Conservation (phyloP, 2,797 vertebrate genomes). For the Chloroceryle amazona region DNA sequence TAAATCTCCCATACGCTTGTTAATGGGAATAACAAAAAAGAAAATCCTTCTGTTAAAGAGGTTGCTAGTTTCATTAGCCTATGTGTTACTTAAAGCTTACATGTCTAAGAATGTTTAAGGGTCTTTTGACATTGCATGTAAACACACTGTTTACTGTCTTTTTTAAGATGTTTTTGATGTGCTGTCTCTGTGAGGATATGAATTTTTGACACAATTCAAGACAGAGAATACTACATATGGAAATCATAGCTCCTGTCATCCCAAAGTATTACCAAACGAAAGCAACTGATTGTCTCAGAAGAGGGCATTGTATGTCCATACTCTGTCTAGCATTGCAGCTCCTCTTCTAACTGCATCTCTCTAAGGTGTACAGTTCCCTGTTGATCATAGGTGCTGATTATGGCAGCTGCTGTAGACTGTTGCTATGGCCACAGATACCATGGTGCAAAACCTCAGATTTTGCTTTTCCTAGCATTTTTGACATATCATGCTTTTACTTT, state of each 20-base stretch:
- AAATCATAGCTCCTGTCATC: neutral
- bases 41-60: neutral
- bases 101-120: neutral
- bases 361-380: neutral
- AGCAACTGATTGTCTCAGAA: neutral
- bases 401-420: neutral
- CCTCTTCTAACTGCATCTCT: neutral
- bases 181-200: neutral
- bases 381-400: accelerated
- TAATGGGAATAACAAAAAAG: neutral
- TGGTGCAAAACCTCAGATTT: neutral
- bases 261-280: neutral
- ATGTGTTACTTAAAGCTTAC: neutral
- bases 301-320: neutral
- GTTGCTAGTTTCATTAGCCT: neutral
- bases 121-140: neutral
- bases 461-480: neutral
- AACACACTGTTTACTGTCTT: neutral
- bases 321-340: neutral
- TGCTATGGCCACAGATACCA: neutral
- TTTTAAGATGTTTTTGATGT: neutral
- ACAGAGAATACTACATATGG: neutral
- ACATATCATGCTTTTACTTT: neutral
- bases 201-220: neutral
- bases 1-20: neutral